These are phyloP conservation scores for Leistus spinibarbis DNA, from an alignment of 2,888 invertebrate species.

Conservation along the genomic window DNA sequence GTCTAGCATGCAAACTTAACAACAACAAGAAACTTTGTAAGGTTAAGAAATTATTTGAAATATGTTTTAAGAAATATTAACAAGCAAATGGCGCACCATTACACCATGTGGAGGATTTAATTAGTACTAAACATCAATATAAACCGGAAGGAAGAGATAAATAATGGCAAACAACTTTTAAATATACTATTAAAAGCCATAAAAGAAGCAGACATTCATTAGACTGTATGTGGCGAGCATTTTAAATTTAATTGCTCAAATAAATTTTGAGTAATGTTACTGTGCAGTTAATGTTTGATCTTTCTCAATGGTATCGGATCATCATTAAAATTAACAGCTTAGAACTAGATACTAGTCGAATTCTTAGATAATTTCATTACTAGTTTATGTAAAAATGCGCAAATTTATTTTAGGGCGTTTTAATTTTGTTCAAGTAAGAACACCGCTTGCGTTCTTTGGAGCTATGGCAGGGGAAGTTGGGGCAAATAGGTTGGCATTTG, in stretches of 20 bases:
- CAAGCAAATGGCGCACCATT: neutral
- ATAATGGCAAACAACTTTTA: conserved; percentile 15
- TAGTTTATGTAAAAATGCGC: neutral
- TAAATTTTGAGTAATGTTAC: conserved; percentile 23
- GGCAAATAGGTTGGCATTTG: neutral
- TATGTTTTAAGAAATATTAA: neutral
- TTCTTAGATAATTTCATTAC: neutral
- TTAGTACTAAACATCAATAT: conserved; percentile 14
- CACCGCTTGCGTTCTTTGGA: neutral
- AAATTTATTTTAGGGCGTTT: neutral
- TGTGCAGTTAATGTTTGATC: neutral
- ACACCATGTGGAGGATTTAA: conserved; percentile 26
- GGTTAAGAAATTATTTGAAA: neutral
- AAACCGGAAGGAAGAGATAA: conserved; percentile 34
- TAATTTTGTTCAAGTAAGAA: neutral
- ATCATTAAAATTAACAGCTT: neutral
- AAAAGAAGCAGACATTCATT: conserved; percentile 11
- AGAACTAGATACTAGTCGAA: neutral
- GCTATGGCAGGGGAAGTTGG: neutral
- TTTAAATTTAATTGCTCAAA: conserved; percentile 21
- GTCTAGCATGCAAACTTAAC: neutral
- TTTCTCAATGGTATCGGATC: neutral
- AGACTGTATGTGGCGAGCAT: conserved; percentile 4
- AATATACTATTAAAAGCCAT: conserved; percentile 8
- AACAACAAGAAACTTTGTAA: neutral